Conservation (phyloP, 2,797 vertebrate genomes). For the Picus viridis region DNA sequence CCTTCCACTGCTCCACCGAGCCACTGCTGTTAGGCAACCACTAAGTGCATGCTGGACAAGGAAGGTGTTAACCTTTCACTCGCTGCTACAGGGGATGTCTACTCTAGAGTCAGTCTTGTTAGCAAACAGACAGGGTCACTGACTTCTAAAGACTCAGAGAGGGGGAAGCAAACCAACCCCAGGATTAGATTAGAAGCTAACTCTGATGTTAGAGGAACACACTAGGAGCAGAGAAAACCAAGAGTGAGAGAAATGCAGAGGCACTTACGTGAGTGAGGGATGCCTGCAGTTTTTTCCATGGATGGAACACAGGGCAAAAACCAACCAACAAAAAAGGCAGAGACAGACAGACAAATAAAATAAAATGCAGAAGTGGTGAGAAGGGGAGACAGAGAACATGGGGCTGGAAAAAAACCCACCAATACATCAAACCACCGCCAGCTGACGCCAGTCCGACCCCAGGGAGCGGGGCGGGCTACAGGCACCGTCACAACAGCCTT, state of each 20-base stretch:
- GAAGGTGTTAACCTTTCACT: slow-evolving; percentile 48
- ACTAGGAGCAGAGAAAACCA: slow-evolving; percentile 17
- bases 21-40: background rate
- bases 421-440: background rate
- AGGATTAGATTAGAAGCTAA: slow-evolving; percentile 66
- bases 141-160: slow-evolving; percentile 51
- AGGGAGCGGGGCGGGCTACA: background rate
- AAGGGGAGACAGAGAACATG: slow-evolving; percentile 49
- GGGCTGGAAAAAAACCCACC: slow-evolving; percentile 51
- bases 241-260: slow-evolving; percentile 73
- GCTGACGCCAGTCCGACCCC: background rate
- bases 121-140: slow-evolving; percentile 39
- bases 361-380: slow-evolving; percentile 80
- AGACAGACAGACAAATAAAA: slow-evolving; percentile 75
- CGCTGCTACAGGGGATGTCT: slow-evolving; percentile 50
- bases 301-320: slow-evolving; percentile 80
- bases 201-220: slow-evolving; percentile 66
- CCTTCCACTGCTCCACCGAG: slow-evolving; percentile 17
- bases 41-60: slow-evolving; percentile 70
- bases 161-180: background rate
- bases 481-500: background rate
- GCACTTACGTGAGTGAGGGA: slow-evolving; percentile 91
- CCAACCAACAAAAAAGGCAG: slow-evolving; percentile 80
- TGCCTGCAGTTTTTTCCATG: slow-evolving; percentile 87
- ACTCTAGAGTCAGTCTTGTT: slow-evolving; percentile 76